Evolutionary conservation across 2,888 invertebrate genomes (phyloP).

Genomic region (Volucella inanis): DNA sequence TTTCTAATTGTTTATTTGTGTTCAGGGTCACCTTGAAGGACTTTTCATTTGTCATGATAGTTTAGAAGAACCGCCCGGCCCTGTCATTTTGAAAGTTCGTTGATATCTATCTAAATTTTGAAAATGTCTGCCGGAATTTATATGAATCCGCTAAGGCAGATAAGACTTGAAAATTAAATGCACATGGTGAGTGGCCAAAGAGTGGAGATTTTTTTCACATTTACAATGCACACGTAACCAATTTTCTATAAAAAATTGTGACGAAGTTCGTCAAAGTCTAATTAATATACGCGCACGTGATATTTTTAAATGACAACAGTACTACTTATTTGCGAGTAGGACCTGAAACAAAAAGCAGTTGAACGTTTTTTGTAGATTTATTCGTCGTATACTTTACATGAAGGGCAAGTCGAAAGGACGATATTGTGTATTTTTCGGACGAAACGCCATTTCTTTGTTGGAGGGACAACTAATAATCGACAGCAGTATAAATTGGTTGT

Average conservation of each 20-base stretch:
- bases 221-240: slow-evolving; percentile 57
- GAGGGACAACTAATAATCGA: too few species aligned
- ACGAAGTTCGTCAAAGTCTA: background rate
- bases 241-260: slow-evolving; percentile 10
- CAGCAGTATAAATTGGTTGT: too few species aligned
- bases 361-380: too few species aligned
- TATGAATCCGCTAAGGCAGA: slow-evolving; percentile 19
- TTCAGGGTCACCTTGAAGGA: background rate
- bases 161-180: background rate
- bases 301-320: background rate
- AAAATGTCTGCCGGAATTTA: slow-evolving; percentile 32
- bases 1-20: background rate
- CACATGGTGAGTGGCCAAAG: background rate
- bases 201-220: slow-evolving; percentile 15
- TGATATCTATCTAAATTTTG: slow-evolving; percentile 4
- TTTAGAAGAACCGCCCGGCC: background rate
- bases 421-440: too few species aligned
- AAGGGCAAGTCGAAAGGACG: too few species aligned
- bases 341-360: too few species aligned
- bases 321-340: too few species aligned
- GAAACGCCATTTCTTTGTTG: too few species aligned
- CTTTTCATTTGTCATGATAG: background rate
- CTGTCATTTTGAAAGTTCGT: slow-evolving; percentile 1
- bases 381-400: too few species aligned
- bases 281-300: background rate